These are phyloP conservation scores for Thomomys bottae DNA, from an alignment of 2,113 vertebrate species.

Conservation along the genomic window DNA sequence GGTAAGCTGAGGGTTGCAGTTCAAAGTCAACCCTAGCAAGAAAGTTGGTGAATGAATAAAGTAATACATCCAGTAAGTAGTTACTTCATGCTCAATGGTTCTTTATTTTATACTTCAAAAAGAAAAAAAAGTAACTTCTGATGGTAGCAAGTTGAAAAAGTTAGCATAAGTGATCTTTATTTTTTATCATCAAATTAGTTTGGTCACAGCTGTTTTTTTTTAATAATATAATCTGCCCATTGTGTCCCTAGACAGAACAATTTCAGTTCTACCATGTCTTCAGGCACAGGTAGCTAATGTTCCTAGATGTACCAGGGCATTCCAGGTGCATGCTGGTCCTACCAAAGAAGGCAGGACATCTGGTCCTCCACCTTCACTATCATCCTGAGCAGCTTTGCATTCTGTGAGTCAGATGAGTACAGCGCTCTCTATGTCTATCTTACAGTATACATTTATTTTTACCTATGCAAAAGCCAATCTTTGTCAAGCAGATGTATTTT, in stretches of 20 bases:
- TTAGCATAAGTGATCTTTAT: background rate
- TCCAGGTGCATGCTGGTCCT: background rate
- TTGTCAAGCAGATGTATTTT: background rate
- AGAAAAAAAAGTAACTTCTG: background rate
- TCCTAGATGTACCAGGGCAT: background rate
- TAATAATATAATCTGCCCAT: background rate
- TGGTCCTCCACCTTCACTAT: background rate
- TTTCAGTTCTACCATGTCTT: background rate
- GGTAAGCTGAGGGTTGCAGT: too few species aligned
- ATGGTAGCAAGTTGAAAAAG: background rate
- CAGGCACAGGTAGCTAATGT: background rate
- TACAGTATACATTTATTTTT: background rate
- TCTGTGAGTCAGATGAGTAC: background rate
- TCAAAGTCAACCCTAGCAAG: too few species aligned
- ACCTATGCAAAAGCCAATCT: background rate
- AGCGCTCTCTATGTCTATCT: background rate
- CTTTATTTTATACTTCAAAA: conserved; percentile 6
- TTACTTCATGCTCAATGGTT: background rate
- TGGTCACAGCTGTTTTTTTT: background rate
- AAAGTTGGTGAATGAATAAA: background rate
- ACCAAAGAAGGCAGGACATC: background rate
- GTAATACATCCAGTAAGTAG: background rate
- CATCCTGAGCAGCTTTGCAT: background rate
- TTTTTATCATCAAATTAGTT: background rate
- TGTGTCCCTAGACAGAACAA: background rate